Evolutionary conservation across 2,797 vertebrate species (phyloP).

Genomic region (Pristis pectinata): DNA sequence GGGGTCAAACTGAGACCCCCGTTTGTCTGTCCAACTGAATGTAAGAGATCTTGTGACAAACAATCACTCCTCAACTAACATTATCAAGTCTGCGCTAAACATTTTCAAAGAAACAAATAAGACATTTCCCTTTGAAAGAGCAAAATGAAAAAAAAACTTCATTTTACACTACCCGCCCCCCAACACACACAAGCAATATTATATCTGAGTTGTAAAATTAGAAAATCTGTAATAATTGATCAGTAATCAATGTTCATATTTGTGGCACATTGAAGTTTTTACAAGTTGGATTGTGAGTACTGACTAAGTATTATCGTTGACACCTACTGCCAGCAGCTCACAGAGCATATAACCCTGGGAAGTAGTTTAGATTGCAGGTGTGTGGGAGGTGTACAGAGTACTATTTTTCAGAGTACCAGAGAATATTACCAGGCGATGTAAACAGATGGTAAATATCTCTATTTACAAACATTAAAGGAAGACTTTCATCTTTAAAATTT

Average conservation of each 20-base stretch:
- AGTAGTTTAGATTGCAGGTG: neutral
- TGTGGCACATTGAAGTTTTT: neutral
- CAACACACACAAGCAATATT: neutral
- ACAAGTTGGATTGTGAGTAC: neutral
- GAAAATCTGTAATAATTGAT: neutral
- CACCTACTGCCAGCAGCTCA: neutral
- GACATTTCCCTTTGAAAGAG: neutral
- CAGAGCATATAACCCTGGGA: neutral
- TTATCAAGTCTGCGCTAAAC: neutral
- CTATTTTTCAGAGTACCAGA: neutral
- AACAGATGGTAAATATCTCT: constrained; percentile 29
- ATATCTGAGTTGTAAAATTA: neutral
- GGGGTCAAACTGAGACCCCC: neutral
- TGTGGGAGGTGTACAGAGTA: neutral
- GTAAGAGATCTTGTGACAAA: neutral
- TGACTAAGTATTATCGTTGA: neutral
- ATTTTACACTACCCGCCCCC: neutral
- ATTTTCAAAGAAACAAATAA: neutral
- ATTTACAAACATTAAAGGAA: constrained; percentile 29
- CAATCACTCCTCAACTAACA: neutral
- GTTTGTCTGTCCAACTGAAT: neutral
- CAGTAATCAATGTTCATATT: neutral
- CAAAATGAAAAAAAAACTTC: neutral
- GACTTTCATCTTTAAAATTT: constrained; percentile 19
- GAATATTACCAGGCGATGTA: neutral